Evolutionary conservation across 2,113 vertebrate genomes (phyloP).

Genomic region (Cairina moschata): DNA sequence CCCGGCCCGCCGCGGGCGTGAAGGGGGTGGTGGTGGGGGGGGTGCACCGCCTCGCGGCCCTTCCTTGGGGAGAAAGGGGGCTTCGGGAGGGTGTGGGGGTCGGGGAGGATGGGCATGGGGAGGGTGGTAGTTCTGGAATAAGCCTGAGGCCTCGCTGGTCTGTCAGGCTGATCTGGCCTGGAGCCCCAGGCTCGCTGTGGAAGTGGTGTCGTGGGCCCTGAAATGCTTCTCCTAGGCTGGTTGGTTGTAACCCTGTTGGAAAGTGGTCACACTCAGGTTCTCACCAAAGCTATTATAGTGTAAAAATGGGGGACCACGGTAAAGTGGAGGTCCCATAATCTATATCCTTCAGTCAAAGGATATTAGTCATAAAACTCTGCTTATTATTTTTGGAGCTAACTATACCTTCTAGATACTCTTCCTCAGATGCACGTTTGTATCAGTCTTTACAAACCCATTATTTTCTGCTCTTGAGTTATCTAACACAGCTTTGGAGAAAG

Average conservation of each 20-base stretch:
- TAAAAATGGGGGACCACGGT: accelerated
- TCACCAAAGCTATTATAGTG: neutral
- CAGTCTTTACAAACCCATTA: neutral
- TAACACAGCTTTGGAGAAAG: neutral
- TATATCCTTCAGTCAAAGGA: neutral
- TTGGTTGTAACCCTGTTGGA: neutral
- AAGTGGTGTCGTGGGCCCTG: neutral
- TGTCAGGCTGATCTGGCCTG: neutral
- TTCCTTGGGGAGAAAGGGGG: no score
- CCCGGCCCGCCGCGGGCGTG: no score
- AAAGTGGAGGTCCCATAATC: neutral
- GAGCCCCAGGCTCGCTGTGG: neutral
- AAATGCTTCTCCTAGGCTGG: neutral
- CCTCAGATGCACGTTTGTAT: neutral
- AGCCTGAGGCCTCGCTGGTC: neutral
- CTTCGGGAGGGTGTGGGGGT: neutral
- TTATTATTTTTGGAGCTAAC: neutral
- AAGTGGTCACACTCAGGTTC: accelerated
- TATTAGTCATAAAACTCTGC: accelerated
- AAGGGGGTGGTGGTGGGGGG: no score
- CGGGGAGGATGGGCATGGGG: accelerated
- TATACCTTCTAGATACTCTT: neutral
- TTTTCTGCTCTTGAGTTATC: neutral
- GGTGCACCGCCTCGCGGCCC: no score
- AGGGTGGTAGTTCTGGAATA: accelerated